phyloP scores from a whole-genome alignment of 2,113 vertebrate species.

The Cyprinodon tularosa region DNA sequence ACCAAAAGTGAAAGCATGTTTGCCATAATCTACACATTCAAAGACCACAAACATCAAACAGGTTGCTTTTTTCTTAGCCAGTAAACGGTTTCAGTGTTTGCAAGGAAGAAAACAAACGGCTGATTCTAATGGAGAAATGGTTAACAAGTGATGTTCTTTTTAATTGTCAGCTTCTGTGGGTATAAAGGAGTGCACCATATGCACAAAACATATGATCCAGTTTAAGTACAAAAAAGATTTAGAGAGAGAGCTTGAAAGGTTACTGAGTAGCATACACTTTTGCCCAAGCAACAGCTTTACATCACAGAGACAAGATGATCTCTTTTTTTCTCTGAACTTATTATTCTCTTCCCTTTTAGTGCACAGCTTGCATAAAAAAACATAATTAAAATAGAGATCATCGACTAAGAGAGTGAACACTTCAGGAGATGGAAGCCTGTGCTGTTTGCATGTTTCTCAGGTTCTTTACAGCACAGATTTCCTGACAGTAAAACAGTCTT shows the following conservation, averaged over 20 bases:
- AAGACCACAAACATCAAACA: constrained; percentile 75
- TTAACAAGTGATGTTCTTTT: constrained; percentile 32
- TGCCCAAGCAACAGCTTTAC: constrained; percentile 42
- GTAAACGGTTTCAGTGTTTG: constrained; percentile 65
- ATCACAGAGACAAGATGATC: constrained; percentile 55
- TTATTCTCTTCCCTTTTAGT: constrained; percentile 37
- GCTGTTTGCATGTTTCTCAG: constrained; percentile 52
- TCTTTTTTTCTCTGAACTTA: constrained; percentile 34
- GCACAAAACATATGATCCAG: constrained; percentile 42
- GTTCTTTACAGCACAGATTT: constrained; percentile 38
- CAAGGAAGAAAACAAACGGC: constrained; percentile 48
- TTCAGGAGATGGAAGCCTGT: constrained; percentile 56
- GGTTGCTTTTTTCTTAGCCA: constrained; percentile 55
- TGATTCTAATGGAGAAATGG: constrained; percentile 41
- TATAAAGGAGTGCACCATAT: constrained; percentile 28
- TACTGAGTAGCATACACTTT: constrained; percentile 5
- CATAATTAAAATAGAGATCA: constrained; percentile 34
- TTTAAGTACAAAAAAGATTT: constrained; percentile 47
- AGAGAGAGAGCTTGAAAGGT: constrained; percentile 38
- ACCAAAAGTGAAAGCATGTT: constrained; percentile 73
- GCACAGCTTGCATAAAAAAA: constrained; percentile 29
- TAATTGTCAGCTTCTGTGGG: constrained; percentile 19
- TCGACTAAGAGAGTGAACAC: constrained; percentile 51
- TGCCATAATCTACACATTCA: constrained; percentile 76
- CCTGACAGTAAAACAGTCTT: constrained; percentile 55